A percentile compares a stretch with the other conserved stretches of the same genome.
phyloP scores from a whole-genome alignment of 2,113 vertebrate species.

The Pyxicephalus adspersus region DNA sequence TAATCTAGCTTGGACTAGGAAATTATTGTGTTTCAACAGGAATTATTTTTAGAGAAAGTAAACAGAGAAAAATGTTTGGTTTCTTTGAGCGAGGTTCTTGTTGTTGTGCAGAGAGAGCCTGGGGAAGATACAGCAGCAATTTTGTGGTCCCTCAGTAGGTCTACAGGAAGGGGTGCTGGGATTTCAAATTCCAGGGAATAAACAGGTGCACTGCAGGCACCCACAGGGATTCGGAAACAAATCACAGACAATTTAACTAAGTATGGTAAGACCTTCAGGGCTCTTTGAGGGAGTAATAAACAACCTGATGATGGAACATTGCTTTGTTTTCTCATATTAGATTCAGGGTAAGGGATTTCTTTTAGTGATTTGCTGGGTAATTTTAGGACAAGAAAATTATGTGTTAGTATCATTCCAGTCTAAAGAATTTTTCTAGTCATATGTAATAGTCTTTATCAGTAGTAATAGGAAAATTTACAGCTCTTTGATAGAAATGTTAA shows the following conservation, averaged over 20 bases:
- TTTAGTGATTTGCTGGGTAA: neutral
- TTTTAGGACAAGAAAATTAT: neutral
- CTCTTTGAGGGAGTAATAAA: slow-evolving; percentile 24
- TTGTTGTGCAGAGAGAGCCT: slow-evolving; percentile 34
- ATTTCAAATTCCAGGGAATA: slow-evolving; percentile 52
- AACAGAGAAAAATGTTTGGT: slow-evolving; percentile 2
- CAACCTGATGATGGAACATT: slow-evolving; percentile 3
- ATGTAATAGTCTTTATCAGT: neutral
- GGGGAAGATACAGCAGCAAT: neutral
- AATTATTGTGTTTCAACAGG: neutral
- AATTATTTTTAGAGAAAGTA: slow-evolving; percentile 6
- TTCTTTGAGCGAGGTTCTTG: slow-evolving; percentile 10
- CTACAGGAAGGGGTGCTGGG: slow-evolving; percentile 37
- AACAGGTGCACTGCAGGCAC: slow-evolving; percentile 35
- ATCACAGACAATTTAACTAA: slow-evolving; percentile 52
- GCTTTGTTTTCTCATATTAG: slow-evolving; percentile 2
- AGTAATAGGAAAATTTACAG: neutral
- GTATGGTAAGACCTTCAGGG: slow-evolving; percentile 39
- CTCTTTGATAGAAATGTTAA: no score
- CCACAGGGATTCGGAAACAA: slow-evolving; percentile 35
- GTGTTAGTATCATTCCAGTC: neutral
- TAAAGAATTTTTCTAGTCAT: neutral
- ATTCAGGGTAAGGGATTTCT: neutral
- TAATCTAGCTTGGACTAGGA: no score
- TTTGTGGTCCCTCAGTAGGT: slow-evolving; percentile 31